phyloP scores from a whole-genome alignment of 2,888 invertebrate species.

The Catocala fraxini region DNA sequence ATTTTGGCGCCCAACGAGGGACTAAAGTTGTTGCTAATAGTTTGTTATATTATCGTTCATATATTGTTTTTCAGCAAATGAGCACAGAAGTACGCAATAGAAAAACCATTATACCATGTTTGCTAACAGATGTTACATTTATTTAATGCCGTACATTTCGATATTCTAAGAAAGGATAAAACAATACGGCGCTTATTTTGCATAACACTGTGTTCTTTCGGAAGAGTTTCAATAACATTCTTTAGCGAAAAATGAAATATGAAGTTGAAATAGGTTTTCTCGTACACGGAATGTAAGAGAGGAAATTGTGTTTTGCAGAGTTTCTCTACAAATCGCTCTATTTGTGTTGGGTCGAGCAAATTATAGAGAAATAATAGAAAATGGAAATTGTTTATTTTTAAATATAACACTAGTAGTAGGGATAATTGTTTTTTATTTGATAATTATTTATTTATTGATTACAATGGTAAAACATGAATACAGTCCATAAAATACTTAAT shows the following conservation, averaged over 20 bases:
- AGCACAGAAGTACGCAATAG: background rate
- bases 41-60: constrained; percentile 28
- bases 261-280: background rate
- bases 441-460: too few species aligned
- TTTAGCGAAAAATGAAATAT: constrained; percentile 9
- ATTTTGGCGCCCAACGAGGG: constrained; percentile 54
- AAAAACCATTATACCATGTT: background rate
- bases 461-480: too few species aligned
- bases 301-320: background rate
- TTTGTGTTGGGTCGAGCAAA: too few species aligned
- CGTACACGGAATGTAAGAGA: background rate
- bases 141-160: background rate
- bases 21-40: constrained; percentile 27
- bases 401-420: too few species aligned
- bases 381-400: too few species aligned
- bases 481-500: too few species aligned
- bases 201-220: background rate
- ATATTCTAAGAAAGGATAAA: background rate
- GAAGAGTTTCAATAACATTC: constrained; percentile 8
- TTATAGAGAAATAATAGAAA: too few species aligned
- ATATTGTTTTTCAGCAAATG: background rate
- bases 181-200: background rate
- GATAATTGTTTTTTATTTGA: too few species aligned
- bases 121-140: constrained; percentile 2
- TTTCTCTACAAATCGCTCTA: background rate